A percentile compares a stretch with the other conserved stretches of the same genome.
These are phyloP conservation scores for Drosophila meridionalis DNA, from an alignment of 2,888 invertebrate genomes.

Conservation along the genomic window DNA sequence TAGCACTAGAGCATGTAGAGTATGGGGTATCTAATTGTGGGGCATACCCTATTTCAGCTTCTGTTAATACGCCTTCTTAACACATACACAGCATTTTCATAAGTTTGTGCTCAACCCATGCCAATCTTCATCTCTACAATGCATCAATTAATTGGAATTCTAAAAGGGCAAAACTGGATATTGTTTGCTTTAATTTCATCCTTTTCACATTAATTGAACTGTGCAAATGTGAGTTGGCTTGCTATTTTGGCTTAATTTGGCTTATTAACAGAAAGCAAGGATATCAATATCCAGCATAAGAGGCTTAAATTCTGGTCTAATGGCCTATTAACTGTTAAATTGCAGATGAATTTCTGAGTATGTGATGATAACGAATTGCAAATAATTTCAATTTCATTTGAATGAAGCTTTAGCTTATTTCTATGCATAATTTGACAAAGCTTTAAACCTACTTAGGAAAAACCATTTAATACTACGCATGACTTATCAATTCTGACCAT, in stretches of 20 bases:
- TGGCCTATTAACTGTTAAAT: too few species aligned
- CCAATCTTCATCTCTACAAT: neutral
- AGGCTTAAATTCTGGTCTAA: too few species aligned
- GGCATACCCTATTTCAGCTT: neutral
- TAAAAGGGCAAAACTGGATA: too few species aligned
- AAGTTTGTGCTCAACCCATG: neutral
- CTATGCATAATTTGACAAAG: neutral
- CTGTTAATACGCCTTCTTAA: too few species aligned
- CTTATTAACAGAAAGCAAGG: slow-evolving; percentile 33
- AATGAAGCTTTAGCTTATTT: neutral
- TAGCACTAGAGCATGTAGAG: neutral
- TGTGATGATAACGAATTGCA: too few species aligned
- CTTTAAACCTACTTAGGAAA: neutral
- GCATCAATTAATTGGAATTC: neutral
- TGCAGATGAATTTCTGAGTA: too few species aligned
- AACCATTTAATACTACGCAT: neutral
- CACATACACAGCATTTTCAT: too few species aligned
- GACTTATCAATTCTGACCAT: neutral
- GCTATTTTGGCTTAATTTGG: slow-evolving; percentile 7
- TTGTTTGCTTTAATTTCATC: neutral
- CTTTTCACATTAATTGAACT: neutral
- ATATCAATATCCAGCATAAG: slow-evolving; percentile 26
- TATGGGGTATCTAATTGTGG: neutral
- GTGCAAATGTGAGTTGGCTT: neutral
- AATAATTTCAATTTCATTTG: neutral